Base-by-base conservation (phyloP, 1,140 invertebrate genomes). In the Bombus consobrinus region DNA sequence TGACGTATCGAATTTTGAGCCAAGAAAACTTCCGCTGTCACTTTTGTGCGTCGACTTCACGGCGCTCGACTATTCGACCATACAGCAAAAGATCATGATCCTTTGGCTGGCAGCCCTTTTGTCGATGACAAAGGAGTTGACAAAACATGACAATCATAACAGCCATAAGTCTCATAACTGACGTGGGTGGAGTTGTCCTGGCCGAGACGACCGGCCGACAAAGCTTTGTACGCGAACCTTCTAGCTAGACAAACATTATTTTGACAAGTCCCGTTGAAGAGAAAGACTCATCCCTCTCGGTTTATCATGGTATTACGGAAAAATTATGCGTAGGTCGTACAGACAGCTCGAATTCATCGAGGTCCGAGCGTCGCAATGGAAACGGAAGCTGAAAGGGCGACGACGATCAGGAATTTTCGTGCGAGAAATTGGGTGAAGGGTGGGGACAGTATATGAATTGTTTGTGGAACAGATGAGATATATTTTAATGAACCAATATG, bases 101-200 rank as follows among this genome's bases (percentile, higher is more conserved):
- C 94, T 93, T 94, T 94, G 92, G 94, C 94, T 94, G 94, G 94
- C 94, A 95, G 95, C 94, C 94, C 91, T 92, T 93, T 94, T 94
- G 91, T 94, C 64, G 57, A 37, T 81, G 86, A 90, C 89, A 92
- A 88, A 92, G 90, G 88, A 85, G 64, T 89, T 86, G 84, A 80
- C 76, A 72, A 94, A 95, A 95, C 93, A 95, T 94, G 94, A 94
- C 94, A 94, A 94, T 94, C 93, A 93, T 90, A 79, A 92, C 88
- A 84, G 75, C 87, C 87, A 89, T 90, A 92, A 93, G 80, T 89
- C 88, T 91, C 90, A 90, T 92, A 90, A 91, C 88, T 81, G 86
- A 90, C 82, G 92, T 87, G 89, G 93, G 92, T 90, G 92, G 90
- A 92, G 86, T 53, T 73, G 79, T 37, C 41, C 39, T 72, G 59